phyloP scores from a whole-genome alignment of 2,113 vertebrate species.

The Dasyurus viverrinus region DNA sequence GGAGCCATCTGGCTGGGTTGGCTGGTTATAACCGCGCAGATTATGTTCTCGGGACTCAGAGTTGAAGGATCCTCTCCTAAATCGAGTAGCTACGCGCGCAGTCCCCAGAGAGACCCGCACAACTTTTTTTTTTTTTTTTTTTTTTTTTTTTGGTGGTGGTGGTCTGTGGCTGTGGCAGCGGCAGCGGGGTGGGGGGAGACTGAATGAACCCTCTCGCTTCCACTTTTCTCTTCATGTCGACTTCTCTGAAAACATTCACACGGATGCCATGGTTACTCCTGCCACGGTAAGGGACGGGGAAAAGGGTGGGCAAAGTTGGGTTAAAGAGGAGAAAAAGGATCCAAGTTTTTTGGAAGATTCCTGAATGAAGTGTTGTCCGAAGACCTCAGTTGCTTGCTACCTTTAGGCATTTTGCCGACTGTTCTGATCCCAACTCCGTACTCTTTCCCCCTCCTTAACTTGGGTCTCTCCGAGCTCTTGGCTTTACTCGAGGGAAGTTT shows the following conservation, averaged over 20 bases:
- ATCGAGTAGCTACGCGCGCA: slow-evolving; percentile 82
- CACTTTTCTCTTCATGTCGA: slow-evolving; percentile 97
- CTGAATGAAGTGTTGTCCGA: background rate
- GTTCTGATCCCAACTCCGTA: background rate
- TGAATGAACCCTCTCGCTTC: slow-evolving; percentile 90
- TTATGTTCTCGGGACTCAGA: slow-evolving; percentile 88
- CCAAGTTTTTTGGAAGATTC: background rate
- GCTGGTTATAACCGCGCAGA: slow-evolving; percentile 91
- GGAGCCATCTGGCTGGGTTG: slow-evolving; percentile 90
- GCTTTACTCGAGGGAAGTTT: slow-evolving; percentile 65
- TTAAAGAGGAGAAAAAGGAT: background rate
- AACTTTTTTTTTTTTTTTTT: slow-evolving; percentile 75
- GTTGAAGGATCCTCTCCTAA: slow-evolving; percentile 84
- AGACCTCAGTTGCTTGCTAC: background rate
- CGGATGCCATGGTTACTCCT: slow-evolving; percentile 99
- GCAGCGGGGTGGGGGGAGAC: slow-evolving; percentile 79
- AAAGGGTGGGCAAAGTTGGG: slow-evolving; percentile 58
- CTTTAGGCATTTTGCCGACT: background rate
- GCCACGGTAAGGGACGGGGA: slow-evolving; percentile 92
- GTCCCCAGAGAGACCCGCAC: slow-evolving; percentile 80
- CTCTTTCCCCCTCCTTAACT: slow-evolving; percentile 18
- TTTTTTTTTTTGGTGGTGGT: slow-evolving; percentile 22
- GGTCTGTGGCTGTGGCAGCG: slow-evolving; percentile 43
- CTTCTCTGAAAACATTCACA: slow-evolving; percentile 92
- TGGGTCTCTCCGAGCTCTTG: background rate